Percentiles rank a stretch among this genome's conserved stretches.
Evolutionary conservation across 2,888 invertebrate species (phyloP).

Genomic region (Ichneumoninae sp.): DNA sequence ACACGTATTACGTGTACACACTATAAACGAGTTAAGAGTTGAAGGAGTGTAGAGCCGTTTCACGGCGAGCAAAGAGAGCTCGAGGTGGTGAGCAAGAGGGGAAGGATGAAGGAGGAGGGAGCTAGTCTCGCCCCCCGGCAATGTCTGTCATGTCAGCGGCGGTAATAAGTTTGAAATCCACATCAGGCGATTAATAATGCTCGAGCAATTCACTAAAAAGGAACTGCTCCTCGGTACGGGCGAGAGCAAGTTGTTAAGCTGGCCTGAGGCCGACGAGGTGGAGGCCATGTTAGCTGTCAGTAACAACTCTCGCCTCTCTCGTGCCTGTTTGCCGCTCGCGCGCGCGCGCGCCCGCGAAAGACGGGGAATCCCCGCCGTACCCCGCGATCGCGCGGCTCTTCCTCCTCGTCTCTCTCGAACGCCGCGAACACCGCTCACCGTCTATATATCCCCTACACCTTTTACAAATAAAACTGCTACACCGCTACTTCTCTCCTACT

Average conservation of each 20-base stretch:
- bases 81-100: conserved; percentile 29
- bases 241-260: conserved; percentile 77
- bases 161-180: conserved; percentile 82
- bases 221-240: conserved; percentile 70
- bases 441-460: conserved; percentile 53
- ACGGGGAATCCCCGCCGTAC: conserved; percentile 42
- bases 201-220: conserved; percentile 81
- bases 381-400: not conserved
- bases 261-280: conserved; percentile 75
- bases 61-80: conserved; percentile 42
- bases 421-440: not conserved
- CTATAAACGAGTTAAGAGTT: conserved; percentile 26
- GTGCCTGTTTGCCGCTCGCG: conserved; percentile 12
- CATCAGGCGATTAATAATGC: conserved; percentile 83
- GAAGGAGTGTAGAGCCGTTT: conserved; percentile 33
- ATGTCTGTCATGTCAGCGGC: conserved; percentile 79
- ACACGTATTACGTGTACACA: not conserved
- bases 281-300: conserved; percentile 81
- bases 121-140: conserved; percentile 65
- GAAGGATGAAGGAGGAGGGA: conserved; percentile 47
- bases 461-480: conserved; percentile 71
- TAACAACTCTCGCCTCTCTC: conserved; percentile 76
- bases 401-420: not conserved
- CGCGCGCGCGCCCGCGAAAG: conserved; percentile 33
- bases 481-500: conserved; percentile 49